phyloP scores from a whole-genome alignment of 2,113 vertebrate species.

The Albula glossodonta region DNA sequence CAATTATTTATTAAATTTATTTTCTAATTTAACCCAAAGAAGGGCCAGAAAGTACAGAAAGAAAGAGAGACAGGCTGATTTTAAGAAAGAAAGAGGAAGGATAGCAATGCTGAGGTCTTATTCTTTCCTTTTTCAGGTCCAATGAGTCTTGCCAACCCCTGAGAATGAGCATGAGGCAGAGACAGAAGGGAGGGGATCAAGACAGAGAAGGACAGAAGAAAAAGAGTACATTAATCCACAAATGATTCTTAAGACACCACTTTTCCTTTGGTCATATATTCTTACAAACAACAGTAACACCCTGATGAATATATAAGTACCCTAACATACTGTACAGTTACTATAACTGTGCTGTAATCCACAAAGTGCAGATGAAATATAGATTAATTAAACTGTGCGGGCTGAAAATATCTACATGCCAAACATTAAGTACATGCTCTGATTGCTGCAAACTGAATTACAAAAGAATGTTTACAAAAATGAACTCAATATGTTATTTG shows the following conservation, averaged over 20 bases:
- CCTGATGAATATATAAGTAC: neutral
- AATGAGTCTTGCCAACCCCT: conserved; percentile 65
- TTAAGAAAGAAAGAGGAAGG: conserved; percentile 50
- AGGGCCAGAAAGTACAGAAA: conserved; percentile 39
- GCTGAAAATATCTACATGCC: neutral
- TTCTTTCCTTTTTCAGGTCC: conserved; percentile 60
- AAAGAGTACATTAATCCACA: conserved; percentile 13
- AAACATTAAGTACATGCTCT: neutral
- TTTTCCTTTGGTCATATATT: neutral
- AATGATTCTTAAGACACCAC: neutral
- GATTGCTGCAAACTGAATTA: neutral
- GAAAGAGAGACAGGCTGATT: conserved; percentile 28
- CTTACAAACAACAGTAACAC: neutral
- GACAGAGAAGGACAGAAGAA: conserved; percentile 31
- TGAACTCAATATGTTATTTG: neutral
- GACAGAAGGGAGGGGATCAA: neutral
- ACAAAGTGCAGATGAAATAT: neutral
- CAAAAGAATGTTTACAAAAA: neutral
- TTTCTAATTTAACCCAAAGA: conserved; percentile 46
- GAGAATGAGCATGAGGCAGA: conserved; percentile 30
- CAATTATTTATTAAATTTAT: conserved; percentile 49
- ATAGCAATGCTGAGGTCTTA: conserved; percentile 61
- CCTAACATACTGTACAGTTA: neutral
- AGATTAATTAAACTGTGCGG: neutral
- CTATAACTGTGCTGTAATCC: neutral